Conservation (phyloP, 2,113 vertebrate species). For the Beaufortia kweichowensis region DNA sequence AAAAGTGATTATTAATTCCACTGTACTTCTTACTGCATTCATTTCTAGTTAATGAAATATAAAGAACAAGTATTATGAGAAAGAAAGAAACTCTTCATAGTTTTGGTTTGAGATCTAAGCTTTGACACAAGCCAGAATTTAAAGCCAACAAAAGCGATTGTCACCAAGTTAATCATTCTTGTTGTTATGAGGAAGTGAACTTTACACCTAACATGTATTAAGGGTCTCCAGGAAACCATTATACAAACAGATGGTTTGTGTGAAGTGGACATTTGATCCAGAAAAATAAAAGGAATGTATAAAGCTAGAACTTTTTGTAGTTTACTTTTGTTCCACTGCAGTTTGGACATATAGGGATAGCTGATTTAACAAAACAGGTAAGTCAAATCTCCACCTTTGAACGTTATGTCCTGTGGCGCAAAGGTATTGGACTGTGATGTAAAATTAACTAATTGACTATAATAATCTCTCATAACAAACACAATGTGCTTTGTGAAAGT, state of each 20-base stretch:
- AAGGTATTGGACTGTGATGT: neutral
- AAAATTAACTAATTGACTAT: no score
- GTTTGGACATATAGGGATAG: neutral
- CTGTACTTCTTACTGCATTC: no score
- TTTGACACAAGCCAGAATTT: no score
- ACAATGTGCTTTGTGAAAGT: neutral
- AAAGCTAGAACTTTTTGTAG: neutral
- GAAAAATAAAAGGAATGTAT: neutral
- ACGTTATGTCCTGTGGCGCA: neutral
- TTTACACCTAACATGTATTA: slow-evolving; percentile 40
- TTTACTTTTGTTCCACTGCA: neutral
- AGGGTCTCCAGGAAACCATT: slow-evolving; percentile 40
- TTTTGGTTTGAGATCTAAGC: no score
- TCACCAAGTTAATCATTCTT: slow-evolving; percentile 46
- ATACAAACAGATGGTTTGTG: neutral
- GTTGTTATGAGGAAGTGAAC: slow-evolving; percentile 54
- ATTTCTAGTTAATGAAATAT: no score
- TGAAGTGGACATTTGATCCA: neutral
- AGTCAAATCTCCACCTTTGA: neutral
- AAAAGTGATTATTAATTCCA: no score
- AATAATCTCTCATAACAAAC: no score
- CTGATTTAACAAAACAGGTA: slow-evolving; percentile 8
- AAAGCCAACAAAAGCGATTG: neutral
- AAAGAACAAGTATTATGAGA: no score
- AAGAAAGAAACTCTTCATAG: no score